Percentiles rank a stretch among this genome's conserved stretches.
These are phyloP conservation scores for Tortrix viridana DNA, from an alignment of 2,888 invertebrate species.

Conservation along the genomic window DNA sequence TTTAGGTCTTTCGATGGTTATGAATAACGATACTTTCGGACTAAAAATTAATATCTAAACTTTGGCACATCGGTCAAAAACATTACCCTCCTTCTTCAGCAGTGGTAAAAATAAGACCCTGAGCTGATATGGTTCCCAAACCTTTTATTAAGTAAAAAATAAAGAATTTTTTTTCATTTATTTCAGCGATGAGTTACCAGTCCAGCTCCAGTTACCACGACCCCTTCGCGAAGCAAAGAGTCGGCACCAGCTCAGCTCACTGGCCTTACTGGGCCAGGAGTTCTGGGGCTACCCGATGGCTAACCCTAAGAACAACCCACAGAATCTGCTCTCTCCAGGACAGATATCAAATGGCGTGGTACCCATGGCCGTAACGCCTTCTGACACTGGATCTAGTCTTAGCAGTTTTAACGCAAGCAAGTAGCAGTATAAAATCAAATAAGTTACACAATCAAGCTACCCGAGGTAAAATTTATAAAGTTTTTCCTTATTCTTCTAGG, in stretches of 20 bases:
- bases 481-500: conserved; percentile 51
- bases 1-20: too few relatives aligned
- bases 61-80: too few relatives aligned
- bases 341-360: conserved; percentile 67
- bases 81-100: too few relatives aligned
- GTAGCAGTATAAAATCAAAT: conserved; percentile 39
- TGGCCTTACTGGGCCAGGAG: conserved; percentile 95
- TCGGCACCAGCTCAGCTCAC: conserved; percentile 94
- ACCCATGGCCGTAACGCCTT: conserved; percentile 83
- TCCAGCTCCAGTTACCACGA: conserved; percentile 93
- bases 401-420: conserved; percentile 88
- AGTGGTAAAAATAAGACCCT: too few relatives aligned
- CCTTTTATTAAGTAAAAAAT: neutral
- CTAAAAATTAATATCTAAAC: too few relatives aligned
- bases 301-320: conserved; percentile 85
- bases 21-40: too few relatives aligned
- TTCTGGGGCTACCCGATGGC: conserved; percentile 93
- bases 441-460: neutral
- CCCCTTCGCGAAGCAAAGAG: conserved; percentile 94
- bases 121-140: too few relatives aligned
- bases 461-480: neutral
- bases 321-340: conserved; percentile 68
- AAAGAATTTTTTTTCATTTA: neutral
- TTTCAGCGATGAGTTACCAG: conserved; percentile 95
- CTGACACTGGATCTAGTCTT: conserved; percentile 89